Conservation (phyloP, 2,113 vertebrate genomes). For the Erythrocercus mccallii region DNA sequence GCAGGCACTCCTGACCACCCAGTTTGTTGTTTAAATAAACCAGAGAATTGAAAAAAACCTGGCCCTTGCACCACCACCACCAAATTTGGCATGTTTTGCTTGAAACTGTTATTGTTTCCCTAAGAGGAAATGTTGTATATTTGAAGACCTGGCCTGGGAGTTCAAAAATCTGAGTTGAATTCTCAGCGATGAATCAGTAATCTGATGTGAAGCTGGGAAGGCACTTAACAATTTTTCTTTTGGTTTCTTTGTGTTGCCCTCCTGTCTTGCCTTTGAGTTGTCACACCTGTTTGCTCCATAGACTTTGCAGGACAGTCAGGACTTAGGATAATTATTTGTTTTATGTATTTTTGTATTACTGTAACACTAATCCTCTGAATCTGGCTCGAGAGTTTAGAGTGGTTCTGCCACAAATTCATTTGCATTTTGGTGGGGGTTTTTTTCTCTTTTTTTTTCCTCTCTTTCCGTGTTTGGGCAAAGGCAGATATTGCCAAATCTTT, state of each 20-base stretch:
- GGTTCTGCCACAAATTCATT: not conserved
- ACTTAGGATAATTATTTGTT: not conserved
- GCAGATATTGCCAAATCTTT: not conserved
- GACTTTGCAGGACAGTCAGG: not conserved
- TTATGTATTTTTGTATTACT: not conserved
- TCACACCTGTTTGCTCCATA: not conserved
- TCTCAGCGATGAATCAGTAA: not conserved
- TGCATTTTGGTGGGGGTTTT: no score
- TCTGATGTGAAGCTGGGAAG: not conserved
- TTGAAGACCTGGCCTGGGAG: not conserved
- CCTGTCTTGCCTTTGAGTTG: not conserved
- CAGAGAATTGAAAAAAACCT: not conserved
- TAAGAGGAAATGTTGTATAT: not conserved
- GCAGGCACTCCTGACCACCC: slow-evolving; percentile 16
- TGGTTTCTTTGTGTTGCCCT: not conserved
- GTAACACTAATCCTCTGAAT: not conserved
- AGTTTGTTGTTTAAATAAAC: slow-evolving; percentile 36
- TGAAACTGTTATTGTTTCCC: not conserved
- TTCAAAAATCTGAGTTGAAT: not conserved
- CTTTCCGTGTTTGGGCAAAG: not conserved
- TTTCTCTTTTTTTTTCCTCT: not conserved
- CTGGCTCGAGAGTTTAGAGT: not conserved
- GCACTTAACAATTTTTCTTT: not conserved
- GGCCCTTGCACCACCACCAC: not conserved
- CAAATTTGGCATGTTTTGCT: slow-evolving; percentile 15